These are phyloP conservation scores for Mellivora capensis DNA, from an alignment of 2,113 vertebrate species.

Conservation along the genomic window DNA sequence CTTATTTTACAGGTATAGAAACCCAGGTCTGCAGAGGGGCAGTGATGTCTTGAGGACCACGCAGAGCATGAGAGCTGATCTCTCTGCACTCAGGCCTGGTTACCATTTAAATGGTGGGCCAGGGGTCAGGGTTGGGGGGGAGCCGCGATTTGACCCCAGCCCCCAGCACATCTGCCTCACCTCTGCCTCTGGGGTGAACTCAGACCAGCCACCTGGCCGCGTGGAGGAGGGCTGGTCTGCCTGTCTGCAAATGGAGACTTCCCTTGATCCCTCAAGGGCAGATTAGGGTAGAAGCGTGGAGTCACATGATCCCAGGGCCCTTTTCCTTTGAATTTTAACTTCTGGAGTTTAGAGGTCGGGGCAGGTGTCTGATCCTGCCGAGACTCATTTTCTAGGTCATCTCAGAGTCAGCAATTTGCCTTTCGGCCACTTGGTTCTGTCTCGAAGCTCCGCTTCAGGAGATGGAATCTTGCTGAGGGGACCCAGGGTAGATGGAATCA, in stretches of 20 bases:
- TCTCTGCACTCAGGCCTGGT: not conserved
- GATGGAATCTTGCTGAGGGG: not conserved
- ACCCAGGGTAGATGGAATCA: not conserved
- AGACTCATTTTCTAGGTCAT: not conserved
- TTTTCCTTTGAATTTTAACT: slow-evolving; percentile 50
- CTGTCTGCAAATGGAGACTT: not conserved
- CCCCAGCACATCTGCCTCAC: not conserved
- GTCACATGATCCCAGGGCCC: not conserved
- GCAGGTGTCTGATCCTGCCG: not conserved
- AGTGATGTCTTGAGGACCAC: not conserved
- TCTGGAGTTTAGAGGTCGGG: slow-evolving; percentile 5
- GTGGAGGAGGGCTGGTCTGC: not conserved
- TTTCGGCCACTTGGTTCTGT: not conserved
- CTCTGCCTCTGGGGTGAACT: not conserved
- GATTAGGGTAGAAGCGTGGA: not conserved
- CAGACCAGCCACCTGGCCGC: not conserved
- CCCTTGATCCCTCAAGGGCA: not conserved
- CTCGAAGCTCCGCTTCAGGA: not conserved
- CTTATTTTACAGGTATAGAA: not conserved
- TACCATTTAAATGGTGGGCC: not conserved
- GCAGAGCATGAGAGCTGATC: not conserved
- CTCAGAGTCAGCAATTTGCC: not conserved
- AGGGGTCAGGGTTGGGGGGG: rapidly evolving
- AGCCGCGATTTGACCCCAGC: not conserved
- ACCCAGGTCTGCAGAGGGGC: not conserved